Base-by-base conservation (phyloP, 2,113 vertebrate genomes). In the Archocentrus centrarchus region DNA sequence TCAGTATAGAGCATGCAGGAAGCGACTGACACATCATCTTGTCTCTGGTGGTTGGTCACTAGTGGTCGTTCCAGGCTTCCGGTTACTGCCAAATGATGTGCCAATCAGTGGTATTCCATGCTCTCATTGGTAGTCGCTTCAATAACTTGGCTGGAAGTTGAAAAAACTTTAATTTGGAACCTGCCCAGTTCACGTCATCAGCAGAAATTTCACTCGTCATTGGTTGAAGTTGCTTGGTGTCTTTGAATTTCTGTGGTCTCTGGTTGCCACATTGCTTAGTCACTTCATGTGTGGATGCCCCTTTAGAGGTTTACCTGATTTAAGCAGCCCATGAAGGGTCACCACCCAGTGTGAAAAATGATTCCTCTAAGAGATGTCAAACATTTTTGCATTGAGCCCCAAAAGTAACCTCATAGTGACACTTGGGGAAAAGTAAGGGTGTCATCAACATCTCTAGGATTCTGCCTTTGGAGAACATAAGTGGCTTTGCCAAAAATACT, bases 21-120 rank as follows among this genome's bases (percentile, higher is more conserved):
- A 70, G 0, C 44, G 0, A 6, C 9, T 70, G 9, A 20, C 15
- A 20, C 27, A 50, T 70, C 0, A 0, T 7, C 50, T 50, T 30
- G 15, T 50, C 11, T 13, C 11, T 44, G 41, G 9, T 3, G 17
- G 24, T 70, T 70, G 44, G 24, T 70, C 44, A 53, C 24, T 17
- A 70, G 44, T 20, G 18, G 6, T 32, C 18, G 53, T 53, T 70
- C 44, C 30, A 20, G 6, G 66, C 24, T 32, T 37, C 3, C 9
- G 7, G 44, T 70, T 70, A 44, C 22, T 18, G 47, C 27, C 41
- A 27, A 70, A 50, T 70, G 41, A 30, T 47, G 50, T 30, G 1
- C 47, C 44, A 30, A 50, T 30, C 44, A 70, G 44, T 20, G 24
- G 44, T 50, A 70, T 5, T 24, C 44, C 4, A 44, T 50, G 66